A percentile compares a stretch with the other conserved stretches of the same genome.
Conservation (phyloP, 53 echinoderm and acorn worm genomes). For the Astropecten irregularis region DNA sequence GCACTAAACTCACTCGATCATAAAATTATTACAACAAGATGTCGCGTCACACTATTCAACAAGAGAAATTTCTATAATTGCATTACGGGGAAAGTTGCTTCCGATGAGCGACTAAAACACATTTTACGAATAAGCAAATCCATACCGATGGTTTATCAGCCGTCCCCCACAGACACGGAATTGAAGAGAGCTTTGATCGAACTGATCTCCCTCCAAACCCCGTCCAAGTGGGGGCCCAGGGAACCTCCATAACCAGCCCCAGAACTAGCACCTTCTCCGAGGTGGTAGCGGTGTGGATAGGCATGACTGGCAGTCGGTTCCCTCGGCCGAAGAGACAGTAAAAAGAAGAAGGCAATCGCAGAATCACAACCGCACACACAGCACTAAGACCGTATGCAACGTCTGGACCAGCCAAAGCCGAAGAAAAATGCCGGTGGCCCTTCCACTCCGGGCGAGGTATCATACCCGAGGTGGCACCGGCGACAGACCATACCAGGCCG, state of each 20-base stretch:
- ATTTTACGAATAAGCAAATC: too few species aligned
- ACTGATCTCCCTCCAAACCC: constrained; percentile 44
- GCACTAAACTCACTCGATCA: too few species aligned
- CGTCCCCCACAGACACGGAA: constrained; percentile 56
- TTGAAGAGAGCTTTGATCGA: constrained; percentile 39
- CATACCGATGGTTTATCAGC: constrained; percentile 25
- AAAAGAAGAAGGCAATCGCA: not conserved
- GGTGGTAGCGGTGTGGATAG: constrained; percentile 44
- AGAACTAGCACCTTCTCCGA: constrained; percentile 8
- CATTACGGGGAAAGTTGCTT: too few species aligned
- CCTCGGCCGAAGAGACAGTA: constrained; percentile 42
- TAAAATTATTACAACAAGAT: too few species aligned
- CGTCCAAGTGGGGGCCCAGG: constrained; percentile 51
- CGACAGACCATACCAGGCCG: constrained; percentile 39
- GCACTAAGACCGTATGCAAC: not conserved
- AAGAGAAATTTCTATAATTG: too few species aligned
- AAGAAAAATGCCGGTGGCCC: not conserved
- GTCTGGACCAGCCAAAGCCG: not conserved
- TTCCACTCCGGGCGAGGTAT: not conserved
- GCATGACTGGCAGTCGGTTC: not conserved
- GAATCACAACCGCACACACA: not conserved
- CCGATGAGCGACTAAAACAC: too few species aligned
- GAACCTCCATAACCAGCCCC: constrained; percentile 15
- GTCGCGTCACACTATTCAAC: too few species aligned
- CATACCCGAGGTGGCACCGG: not conserved